Evolutionary conservation across 2,113 vertebrate species (phyloP).

Genomic region (Alligator mississippiensis): DNA sequence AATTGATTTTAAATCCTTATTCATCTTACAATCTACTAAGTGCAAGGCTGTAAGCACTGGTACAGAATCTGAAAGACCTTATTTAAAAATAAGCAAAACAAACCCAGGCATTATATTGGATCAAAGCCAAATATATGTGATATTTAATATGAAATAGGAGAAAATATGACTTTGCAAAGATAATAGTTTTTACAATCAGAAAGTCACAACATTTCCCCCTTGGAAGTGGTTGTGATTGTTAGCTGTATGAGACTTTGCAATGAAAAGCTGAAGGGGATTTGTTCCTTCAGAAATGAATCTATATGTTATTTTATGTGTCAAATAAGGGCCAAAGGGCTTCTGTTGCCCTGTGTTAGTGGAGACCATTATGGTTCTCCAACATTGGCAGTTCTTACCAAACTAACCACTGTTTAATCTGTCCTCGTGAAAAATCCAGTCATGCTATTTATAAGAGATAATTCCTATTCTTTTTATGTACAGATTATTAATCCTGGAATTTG

Average conservation of each 20-base stretch:
- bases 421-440: neutral
- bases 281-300: neutral
- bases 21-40: neutral
- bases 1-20: neutral
- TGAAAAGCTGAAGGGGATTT: neutral
- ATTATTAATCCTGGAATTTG: neutral
- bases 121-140: neutral
- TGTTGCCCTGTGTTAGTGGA: neutral
- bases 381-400: neutral
- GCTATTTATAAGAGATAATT: neutral
- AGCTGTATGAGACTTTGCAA: neutral
- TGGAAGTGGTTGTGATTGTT: neutral
- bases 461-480: neutral
- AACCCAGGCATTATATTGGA: neutral
- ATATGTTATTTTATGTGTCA: no score
- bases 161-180: neutral
- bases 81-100: neutral
- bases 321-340: no score
- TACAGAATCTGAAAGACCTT: neutral
- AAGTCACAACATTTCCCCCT: neutral
- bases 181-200: neutral
- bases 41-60: accelerated
- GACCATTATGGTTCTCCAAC: neutral
- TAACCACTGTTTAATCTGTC: neutral
- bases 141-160: neutral